Evolutionary conservation across 2,888 invertebrate genomes (phyloP).

Genomic region (Tipula helvola): DNA sequence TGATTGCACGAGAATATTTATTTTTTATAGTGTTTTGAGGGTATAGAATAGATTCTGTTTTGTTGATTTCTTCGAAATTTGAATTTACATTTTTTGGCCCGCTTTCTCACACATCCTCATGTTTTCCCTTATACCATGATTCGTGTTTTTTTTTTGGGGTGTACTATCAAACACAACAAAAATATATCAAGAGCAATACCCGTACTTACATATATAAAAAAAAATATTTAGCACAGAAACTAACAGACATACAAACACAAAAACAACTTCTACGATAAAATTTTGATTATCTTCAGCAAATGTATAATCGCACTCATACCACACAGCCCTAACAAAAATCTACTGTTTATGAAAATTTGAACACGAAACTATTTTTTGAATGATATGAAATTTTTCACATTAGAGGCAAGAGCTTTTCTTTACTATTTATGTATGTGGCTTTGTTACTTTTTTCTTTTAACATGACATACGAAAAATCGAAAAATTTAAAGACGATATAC

Average conservation of each 20-base stretch:
- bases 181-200: neutral
- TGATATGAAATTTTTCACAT: neutral
- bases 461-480: neutral
- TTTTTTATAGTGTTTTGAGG: neutral
- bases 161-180: neutral
- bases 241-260: neutral
- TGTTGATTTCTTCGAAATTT: neutral
- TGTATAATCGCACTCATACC: neutral
- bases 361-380: neutral
- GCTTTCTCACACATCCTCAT: no score
- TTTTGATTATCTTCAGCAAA: neutral
- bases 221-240: neutral
- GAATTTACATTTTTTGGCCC: neutral
- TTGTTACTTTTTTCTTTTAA: neutral
- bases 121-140: no score
- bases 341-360: neutral
- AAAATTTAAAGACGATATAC: neutral
- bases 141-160: neutral
- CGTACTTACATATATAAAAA: neutral
- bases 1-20: neutral
- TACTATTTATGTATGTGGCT: neutral
- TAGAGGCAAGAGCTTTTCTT: neutral
- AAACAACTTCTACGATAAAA: neutral
- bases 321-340: neutral
- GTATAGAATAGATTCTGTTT: neutral